These are phyloP conservation scores for Plotosus lineatus DNA, from an alignment of 2,113 vertebrate species.

Conservation along the genomic window DNA sequence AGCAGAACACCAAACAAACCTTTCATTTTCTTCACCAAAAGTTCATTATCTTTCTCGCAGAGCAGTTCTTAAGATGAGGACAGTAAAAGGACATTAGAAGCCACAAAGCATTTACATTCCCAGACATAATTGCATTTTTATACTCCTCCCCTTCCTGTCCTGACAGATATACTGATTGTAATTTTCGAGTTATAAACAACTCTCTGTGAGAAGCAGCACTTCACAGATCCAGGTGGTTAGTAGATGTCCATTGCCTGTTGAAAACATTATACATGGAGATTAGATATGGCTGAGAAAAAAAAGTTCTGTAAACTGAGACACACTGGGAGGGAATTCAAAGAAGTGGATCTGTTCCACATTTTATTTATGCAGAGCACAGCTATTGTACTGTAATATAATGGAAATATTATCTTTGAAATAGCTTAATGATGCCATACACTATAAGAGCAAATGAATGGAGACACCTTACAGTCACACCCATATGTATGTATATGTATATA, in stretches of 20 bases:
- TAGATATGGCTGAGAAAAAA: not conserved
- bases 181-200: conserved; percentile 9
- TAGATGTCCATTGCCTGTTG: not conserved
- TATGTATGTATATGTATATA: no score
- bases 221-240: not conserved
- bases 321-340: not conserved
- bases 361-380: not conserved
- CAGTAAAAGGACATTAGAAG: not conserved
- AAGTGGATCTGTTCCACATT: not conserved
- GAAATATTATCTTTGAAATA: not conserved
- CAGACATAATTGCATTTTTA: conserved; percentile 29
- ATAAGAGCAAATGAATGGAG: not conserved
- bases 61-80: not conserved
- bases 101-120: conserved; percentile 29
- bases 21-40: conserved; percentile 36
- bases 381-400: not conserved
- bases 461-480: not conserved
- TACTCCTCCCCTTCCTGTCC: conserved; percentile 47
- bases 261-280: not conserved
- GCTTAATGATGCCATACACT: not conserved
- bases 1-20: conserved; percentile 9
- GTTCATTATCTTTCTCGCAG: conserved; percentile 9
- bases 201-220: not conserved
- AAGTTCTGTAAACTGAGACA: not conserved
- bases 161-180: conserved; percentile 39